Conservation (phyloP, 2,888 invertebrate species). For the Cryptocephalus moraei region DNA sequence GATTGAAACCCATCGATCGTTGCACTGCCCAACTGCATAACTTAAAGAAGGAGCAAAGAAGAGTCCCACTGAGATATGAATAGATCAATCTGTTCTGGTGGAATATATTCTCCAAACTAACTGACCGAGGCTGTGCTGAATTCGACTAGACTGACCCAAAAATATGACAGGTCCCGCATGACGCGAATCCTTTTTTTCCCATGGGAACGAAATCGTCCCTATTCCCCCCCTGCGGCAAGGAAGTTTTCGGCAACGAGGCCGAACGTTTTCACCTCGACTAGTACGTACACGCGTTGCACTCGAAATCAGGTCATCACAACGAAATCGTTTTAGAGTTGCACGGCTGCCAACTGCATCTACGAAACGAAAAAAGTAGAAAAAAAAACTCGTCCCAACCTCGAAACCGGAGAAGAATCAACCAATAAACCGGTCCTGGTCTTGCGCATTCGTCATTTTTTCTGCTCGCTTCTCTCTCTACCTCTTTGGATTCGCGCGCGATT, state of each 20-base stretch:
- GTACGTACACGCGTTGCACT: conserved; percentile 28
- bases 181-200: too few species aligned
- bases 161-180: too few species aligned
- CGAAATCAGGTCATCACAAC: conserved; percentile 39
- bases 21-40: too few species aligned
- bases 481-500: conserved; percentile 27
- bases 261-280: conserved; percentile 32
- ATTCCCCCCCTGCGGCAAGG: too few species aligned
- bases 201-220: too few species aligned
- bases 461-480: conserved; percentile 33
- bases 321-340: conserved; percentile 36
- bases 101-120: too few species aligned
- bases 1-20: too few species aligned
- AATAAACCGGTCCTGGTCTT: conserved; percentile 31
- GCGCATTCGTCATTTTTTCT: conserved; percentile 34
- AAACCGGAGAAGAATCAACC: conserved; percentile 33
- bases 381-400: conserved; percentile 36
- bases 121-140: too few species aligned
- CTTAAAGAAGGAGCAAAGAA: too few species aligned
- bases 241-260: not conserved
- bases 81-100: too few species aligned
- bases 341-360: conserved; percentile 34
- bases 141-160: too few species aligned
- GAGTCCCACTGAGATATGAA: too few species aligned
- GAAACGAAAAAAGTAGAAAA: conserved; percentile 17